These are phyloP conservation scores for Gymnothorax javanicus DNA, from an alignment of 2,797 vertebrate species.

Conservation along the genomic window DNA sequence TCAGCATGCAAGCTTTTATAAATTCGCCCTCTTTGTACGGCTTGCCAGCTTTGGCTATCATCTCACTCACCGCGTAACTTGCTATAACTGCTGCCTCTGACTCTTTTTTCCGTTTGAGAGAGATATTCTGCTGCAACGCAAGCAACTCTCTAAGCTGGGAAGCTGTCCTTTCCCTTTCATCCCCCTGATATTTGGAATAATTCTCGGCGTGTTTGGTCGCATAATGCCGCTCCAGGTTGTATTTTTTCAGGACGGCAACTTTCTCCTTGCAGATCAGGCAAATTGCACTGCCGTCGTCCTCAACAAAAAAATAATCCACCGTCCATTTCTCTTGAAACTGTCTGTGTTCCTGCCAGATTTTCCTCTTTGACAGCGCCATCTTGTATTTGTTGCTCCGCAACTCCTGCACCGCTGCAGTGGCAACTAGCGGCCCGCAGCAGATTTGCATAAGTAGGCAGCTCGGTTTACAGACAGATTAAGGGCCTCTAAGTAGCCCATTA, in stretches of 20 bases:
- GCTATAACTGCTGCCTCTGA: conserved; percentile 16
- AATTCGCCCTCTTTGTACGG: conserved; percentile 17
- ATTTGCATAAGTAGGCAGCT: conserved; percentile 3
- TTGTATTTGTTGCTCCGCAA: background rate
- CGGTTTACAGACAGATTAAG: background rate
- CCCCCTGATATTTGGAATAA: background rate
- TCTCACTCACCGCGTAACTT: conserved; percentile 23
- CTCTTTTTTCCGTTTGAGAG: conserved; percentile 1
- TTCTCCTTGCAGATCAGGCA: background rate
- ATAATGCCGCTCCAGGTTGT: background rate
- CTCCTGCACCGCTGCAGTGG: background rate
- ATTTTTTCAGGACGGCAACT: conserved; percentile 21
- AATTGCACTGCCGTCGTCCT: background rate
- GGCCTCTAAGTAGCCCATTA: background rate
- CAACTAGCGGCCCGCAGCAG: background rate
- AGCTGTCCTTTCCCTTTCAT: background rate
- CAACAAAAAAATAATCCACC: conserved; percentile 16
- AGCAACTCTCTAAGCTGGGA: background rate
- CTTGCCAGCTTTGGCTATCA: conserved; percentile 17
- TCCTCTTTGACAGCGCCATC: conserved; percentile 6
- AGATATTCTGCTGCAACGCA: background rate
- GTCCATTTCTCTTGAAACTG: conserved; percentile 20
- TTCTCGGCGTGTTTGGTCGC: background rate
- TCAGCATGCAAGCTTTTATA: conserved; percentile 22
- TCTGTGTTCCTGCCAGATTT: conserved; percentile 12